phyloP scores from a whole-genome alignment of 1,140 invertebrate genomes.

The Hyphantria cunea region DNA sequence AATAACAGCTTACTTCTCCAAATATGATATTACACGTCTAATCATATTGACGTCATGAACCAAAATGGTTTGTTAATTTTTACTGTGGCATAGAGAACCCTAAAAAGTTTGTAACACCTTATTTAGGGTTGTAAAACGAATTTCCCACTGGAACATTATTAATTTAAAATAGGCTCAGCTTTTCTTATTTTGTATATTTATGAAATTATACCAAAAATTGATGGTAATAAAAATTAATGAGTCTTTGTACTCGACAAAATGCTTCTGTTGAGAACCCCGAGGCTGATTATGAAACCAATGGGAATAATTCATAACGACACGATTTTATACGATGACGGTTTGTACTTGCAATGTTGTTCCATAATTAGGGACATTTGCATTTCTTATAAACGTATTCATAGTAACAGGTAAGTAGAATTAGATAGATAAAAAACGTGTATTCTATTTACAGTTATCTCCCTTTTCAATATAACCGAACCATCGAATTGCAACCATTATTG shows the following conservation, averaged over 20 bases:
- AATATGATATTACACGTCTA: too few species aligned
- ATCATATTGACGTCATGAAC: too few species aligned
- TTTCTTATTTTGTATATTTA: neutral
- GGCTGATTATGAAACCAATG: conserved; percentile 11
- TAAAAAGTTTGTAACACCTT: too few species aligned
- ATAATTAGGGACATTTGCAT: conserved; percentile 2
- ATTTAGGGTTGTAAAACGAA: neutral
- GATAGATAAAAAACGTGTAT: neutral
- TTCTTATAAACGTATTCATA: conserved; percentile 12
- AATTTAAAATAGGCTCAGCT: neutral
- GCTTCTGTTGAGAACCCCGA: neutral
- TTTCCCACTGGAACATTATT: neutral
- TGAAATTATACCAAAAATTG: neutral
- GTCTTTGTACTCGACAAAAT: conserved; percentile 1
- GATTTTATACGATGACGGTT: neutral
- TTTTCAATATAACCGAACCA: neutral
- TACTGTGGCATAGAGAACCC: too few species aligned
- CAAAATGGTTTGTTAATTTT: too few species aligned
- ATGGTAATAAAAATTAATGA: conserved; percentile 4
- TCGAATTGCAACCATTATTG: neutral
- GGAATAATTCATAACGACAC: conserved; percentile 12
- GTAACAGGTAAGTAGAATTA: conserved; percentile 4
- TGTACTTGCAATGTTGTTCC: neutral
- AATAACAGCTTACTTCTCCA: too few species aligned
- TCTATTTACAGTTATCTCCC: neutral